Percentiles rank a stretch among this genome's conserved stretches.
These are phyloP conservation scores for Helarctos malayanus DNA, from an alignment of 2,797 vertebrate genomes.

Conservation along the genomic window DNA sequence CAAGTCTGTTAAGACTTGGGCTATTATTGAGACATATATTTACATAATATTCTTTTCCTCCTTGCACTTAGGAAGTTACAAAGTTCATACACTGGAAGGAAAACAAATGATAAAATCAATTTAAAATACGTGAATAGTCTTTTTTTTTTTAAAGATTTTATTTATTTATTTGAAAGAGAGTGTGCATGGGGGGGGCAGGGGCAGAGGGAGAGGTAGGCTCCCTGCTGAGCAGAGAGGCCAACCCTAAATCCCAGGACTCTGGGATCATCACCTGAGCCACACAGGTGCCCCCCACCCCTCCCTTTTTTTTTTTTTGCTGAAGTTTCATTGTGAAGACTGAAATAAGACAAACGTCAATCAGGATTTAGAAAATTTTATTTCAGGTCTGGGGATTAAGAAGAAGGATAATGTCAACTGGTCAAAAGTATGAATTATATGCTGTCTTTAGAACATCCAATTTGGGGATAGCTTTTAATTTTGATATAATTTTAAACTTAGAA, in stretches of 20 bases:
- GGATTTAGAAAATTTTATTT: conserved; percentile 15
- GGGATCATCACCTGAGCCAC: no score
- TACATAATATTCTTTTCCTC: background rate
- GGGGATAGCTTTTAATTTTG: conserved; percentile 16
- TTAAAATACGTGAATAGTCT: background rate
- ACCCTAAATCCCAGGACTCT: no score
- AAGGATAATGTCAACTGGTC: background rate
- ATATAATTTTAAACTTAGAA: conserved; percentile 16
- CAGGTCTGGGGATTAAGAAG: background rate
- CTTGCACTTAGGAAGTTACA: conserved; percentile 8
- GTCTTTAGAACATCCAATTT: conserved; percentile 9
- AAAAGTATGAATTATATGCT: conserved; percentile 11
- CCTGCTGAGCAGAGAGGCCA: no score
- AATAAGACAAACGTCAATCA: background rate
- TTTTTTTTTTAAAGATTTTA: background rate
- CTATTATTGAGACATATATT: background rate
- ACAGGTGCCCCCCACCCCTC: no score
- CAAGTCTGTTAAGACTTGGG: background rate
- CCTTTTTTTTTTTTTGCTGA: background rate
- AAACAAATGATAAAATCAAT: conserved; percentile 40
- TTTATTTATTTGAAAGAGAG: background rate
- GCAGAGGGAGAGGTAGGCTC: no score
- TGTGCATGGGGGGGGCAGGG: no score
- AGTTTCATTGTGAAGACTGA: conserved; percentile 50
- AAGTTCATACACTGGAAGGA: background rate